Evolutionary conservation across 2,888 invertebrate genomes (phyloP).

Genomic region (Carcina quercana): DNA sequence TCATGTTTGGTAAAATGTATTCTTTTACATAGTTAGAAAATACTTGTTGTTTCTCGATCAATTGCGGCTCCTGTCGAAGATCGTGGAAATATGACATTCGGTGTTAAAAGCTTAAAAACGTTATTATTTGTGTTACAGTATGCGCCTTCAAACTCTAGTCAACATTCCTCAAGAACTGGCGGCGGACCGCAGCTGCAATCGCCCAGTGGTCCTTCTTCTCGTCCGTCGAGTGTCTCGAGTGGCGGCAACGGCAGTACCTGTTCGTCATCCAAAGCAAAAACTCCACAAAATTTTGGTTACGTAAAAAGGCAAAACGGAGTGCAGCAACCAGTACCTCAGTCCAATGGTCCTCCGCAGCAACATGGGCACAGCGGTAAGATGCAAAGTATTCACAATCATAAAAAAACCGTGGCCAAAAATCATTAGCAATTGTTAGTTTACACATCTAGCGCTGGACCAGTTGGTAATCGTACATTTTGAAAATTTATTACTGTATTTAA

Average conservation of each 20-base stretch:
- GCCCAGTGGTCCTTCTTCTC: conserved; percentile 60
- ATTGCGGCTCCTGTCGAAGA: too few species aligned
- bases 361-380: conserved; percentile 36
- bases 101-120: not conserved
- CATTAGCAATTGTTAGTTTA: too few species aligned
- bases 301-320: conserved; percentile 83
- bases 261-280: conserved; percentile 79
- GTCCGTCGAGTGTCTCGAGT: conserved; percentile 61
- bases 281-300: conserved; percentile 90
- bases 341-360: conserved; percentile 54
- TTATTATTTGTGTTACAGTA: conserved; percentile 38
- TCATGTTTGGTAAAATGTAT: too few species aligned
- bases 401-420: too few species aligned
- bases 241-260: conserved; percentile 72
- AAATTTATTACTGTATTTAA: too few species aligned
- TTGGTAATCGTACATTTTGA: too few species aligned
- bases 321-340: conserved; percentile 57
- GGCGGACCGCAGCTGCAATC: conserved; percentile 71
- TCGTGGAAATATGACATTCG: too few species aligned
- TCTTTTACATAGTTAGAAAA: too few species aligned
- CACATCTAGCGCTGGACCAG: too few species aligned
- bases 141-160: conserved; percentile 45
- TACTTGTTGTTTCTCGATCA: too few species aligned
- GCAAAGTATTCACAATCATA: too few species aligned
- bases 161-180: conserved; percentile 54